A percentile compares a stretch with the other conserved stretches of the same genome.
These are phyloP conservation scores for Schizopygopsis pylzovi DNA, from an alignment of 2,797 vertebrate genomes.

Conservation along the genomic window DNA sequence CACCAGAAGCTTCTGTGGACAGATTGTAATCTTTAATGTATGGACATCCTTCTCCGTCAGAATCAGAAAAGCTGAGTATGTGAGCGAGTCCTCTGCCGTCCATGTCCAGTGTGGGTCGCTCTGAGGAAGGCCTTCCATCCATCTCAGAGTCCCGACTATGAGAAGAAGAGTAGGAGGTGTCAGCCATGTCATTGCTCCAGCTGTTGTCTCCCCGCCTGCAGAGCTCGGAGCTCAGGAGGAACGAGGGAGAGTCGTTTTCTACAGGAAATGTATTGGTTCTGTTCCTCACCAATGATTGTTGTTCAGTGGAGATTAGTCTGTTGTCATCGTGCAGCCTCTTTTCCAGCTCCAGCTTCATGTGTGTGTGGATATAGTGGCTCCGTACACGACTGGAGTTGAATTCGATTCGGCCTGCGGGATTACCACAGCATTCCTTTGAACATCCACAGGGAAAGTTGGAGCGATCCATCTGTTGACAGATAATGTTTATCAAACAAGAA, in stretches of 20 bases:
- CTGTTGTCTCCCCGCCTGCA: slow-evolving; percentile 85
- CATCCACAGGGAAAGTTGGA: slow-evolving; percentile 95
- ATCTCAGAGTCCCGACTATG: slow-evolving; percentile 82
- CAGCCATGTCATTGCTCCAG: slow-evolving; percentile 93
- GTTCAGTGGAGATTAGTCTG: slow-evolving; percentile 58
- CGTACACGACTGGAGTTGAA: slow-evolving; percentile 94
- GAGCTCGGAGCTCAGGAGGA: slow-evolving; percentile 76
- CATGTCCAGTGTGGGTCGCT: slow-evolving; percentile 75
- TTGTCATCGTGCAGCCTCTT: slow-evolving; percentile 81
- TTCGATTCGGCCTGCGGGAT: slow-evolving; percentile 90
- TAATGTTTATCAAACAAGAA: background rate
- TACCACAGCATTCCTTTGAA: slow-evolving; percentile 93
- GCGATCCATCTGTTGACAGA: slow-evolving; percentile 90
- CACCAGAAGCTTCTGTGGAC: background rate
- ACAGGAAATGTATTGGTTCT: slow-evolving; percentile 5
- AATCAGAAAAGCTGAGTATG: slow-evolving; percentile 89
- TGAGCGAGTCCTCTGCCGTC: slow-evolving; percentile 85
- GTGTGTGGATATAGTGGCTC: slow-evolving; percentile 95
- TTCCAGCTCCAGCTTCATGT: slow-evolving; percentile 95
- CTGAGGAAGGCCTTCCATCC: slow-evolving; percentile 65
- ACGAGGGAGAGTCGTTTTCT: background rate
- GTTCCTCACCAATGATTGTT: slow-evolving; percentile 58
- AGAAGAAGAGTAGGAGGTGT: slow-evolving; percentile 84
- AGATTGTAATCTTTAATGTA: slow-evolving; percentile 13
- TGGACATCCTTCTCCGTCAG: slow-evolving; percentile 74